Percentiles rank a stretch among this genome's conserved stretches.
Evolutionary conservation across 2,797 vertebrate species (phyloP).

Genomic region (Coranthus polyacanthus): DNA sequence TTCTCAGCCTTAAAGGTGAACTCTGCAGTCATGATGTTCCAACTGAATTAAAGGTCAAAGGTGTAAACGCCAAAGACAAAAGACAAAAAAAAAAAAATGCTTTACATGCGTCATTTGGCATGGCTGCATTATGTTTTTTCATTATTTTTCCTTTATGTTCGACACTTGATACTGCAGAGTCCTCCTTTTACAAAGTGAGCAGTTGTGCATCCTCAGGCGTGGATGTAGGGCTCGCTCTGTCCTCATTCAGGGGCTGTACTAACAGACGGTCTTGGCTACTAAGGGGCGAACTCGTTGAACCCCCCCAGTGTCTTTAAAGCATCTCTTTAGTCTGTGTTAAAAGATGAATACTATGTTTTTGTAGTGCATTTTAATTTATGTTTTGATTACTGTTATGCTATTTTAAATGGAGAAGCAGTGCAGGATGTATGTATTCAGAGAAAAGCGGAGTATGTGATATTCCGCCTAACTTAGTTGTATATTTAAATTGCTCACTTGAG

Average conservation of each 20-base stretch:
- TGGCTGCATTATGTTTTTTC: background rate
- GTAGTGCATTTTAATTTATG: conserved; percentile 86
- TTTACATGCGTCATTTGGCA: conserved; percentile 9
- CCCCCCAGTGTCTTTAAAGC: conserved; percentile 62
- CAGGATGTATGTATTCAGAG: conserved; percentile 78
- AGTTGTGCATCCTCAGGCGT: conserved; percentile 3
- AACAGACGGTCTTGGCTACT: conserved; percentile 55
- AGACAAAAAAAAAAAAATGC: conserved; percentile 12
- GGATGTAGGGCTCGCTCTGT: conserved; percentile 9
- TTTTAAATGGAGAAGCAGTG: conserved; percentile 78
- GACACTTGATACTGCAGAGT: conserved; percentile 49
- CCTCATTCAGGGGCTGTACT: conserved; percentile 42
- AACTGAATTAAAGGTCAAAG: conserved; percentile 6
- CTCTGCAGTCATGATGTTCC: conserved; percentile 38
- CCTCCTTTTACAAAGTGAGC: conserved; percentile 39
- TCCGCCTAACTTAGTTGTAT: conserved; percentile 80
- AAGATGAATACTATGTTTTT: conserved; percentile 58
- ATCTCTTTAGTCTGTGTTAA: conserved; percentile 78
- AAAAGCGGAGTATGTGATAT: conserved; percentile 65
- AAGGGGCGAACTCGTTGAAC: conserved; percentile 40
- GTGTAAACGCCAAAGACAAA: conserved; percentile 60
- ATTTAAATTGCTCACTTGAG: conserved; percentile 76
- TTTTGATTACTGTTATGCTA: conserved; percentile 80
- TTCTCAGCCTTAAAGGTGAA: conserved; percentile 54
- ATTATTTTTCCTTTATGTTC: conserved; percentile 4